These are phyloP conservation scores for Lagorchestes hirsutus DNA, from an alignment of 2,797 vertebrate species.

Conservation along the genomic window DNA sequence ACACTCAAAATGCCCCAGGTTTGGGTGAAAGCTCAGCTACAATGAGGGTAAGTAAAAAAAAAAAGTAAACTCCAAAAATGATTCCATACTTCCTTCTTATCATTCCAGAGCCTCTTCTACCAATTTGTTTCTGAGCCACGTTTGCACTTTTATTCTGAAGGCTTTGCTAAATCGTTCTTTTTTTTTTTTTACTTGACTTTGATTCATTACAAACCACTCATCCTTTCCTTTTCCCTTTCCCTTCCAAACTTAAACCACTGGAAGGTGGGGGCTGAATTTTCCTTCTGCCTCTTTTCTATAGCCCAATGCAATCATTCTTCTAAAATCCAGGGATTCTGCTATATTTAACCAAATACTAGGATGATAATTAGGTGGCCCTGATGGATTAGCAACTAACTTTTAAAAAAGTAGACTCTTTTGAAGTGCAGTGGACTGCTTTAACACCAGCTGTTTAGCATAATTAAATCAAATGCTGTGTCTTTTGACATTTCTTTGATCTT, in stretches of 20 bases:
- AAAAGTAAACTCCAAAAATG: background rate
- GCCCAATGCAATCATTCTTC: background rate
- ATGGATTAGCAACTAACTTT: background rate
- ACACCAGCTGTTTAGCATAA: constrained; percentile 3
- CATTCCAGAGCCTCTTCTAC: background rate
- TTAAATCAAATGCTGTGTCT: constrained; percentile 5
- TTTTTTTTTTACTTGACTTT: background rate
- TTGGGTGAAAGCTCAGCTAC: background rate
- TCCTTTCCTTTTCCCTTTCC: too few species aligned
- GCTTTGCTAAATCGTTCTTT: background rate
- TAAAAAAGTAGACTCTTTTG: background rate
- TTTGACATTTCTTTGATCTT: constrained; percentile 6
- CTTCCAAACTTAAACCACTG: background rate
- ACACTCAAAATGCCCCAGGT: background rate
- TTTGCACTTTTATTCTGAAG: background rate
- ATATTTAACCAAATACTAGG: background rate
- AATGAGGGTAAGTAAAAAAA: background rate
- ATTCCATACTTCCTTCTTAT: background rate
- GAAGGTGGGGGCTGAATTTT: background rate
- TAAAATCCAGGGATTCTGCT: background rate
- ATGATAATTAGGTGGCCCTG: background rate
- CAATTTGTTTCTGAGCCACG: background rate
- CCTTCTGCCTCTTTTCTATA: background rate
- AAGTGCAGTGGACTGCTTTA: background rate
- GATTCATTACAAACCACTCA: background rate